Evolutionary conservation across 2,888 invertebrate species (phyloP), one percentile per base, ranked within the genome.

Genomic region (Octodonta nipae): DNA sequence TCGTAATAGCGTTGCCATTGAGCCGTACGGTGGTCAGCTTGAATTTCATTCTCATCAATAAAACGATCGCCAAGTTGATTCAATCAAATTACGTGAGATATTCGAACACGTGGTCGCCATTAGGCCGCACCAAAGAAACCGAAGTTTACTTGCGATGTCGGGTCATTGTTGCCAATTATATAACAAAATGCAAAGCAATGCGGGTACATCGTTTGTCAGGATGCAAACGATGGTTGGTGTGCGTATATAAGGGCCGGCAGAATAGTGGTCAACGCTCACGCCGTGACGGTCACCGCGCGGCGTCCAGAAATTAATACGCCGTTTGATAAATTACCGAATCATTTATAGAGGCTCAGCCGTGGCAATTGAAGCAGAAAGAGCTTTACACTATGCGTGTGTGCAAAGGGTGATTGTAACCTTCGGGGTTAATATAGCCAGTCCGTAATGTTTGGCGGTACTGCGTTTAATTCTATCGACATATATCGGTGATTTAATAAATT

Each of bases 271-370:
- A 56, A 32, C 51, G 37, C 46, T 42, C 25, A 25, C 25, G n/a
- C n/a, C n/a, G n/a, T n/a, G n/a, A n/a, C n/a, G n/a, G n/a, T n/a
- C n/a, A 56, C 56, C 56, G 37, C 52, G 41, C 50, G 43, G 43
- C 47, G 49, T 51, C 48, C 47, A 51, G 50, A 50, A 52, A 55
- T 53, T 53, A 53, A 52, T 54, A 47, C 42, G 47, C 46, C 48
- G 44, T 49, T 52, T 54, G 49, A 54, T 54, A 54, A 55, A 56
- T 55, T 53, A 50, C 46, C 25, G 17, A 38, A 28, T n/a, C n/a
- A n/a, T n/a, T n/a, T n/a, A n/a, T n/a, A n/a, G n/a, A n/a, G n/a
- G n/a, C n/a, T n/a, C n/a, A n/a, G n/a, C n/a, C n/a, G n/a, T n/a
- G n/a, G n/a, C n/a, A n/a, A n/a, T n/a, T n/a, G n/a, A n/a, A n/a